Base-by-base conservation (phyloP, 2,888 invertebrate genomes). In the Prosapia bicincta region DNA sequence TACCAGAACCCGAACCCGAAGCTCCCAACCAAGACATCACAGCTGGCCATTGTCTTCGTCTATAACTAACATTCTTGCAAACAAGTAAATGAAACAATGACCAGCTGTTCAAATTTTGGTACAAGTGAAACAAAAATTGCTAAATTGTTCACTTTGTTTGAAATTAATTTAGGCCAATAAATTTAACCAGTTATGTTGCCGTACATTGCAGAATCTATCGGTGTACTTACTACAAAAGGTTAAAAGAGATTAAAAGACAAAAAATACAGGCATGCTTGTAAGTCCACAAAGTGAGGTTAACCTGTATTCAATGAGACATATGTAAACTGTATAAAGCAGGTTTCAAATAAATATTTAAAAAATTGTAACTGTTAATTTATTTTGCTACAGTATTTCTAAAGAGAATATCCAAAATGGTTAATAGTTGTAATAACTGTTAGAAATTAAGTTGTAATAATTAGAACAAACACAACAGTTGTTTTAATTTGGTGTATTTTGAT, bases 1-100 rank as follows among this genome's bases (percentile, higher is more conserved):
- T 69, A 69, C 69, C 69, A 26, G 30, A 28, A 69, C n/a, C 54
- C 54, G 54, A 54, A 54, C 54, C 54, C 54, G 54, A 54, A 54
- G 54, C 54, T 54, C 54, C 54, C 54, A 24, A 30, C 54, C 54
- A 54, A 54, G 20, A 54, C 54, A 54, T 54, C 38, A 38, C 54
- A 54, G 54, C 54, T 54, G 54, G 54, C 54, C 54, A 54, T 54
- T 54, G 54, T 20, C 54, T 20, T 54, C 54, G 54, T 54, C 54
- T 54, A 54, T 20, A 54, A 54, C 54, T 20, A 54, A 54, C 54
- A 54, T 54, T 54, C 54, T 20, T 54, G 20, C 20, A 54, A 54
- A 3, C n/a, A 54, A 54, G 1, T 43, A n/a, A 54, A 20, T 54
- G 7, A 6, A 5, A 54, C 54, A 54, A 54, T 54, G 54, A 54